Evolutionary conservation across 1,140 invertebrate species (phyloP), one percentile per base, ranked within the genome.

Genomic region (Magallana angulata): DNA sequence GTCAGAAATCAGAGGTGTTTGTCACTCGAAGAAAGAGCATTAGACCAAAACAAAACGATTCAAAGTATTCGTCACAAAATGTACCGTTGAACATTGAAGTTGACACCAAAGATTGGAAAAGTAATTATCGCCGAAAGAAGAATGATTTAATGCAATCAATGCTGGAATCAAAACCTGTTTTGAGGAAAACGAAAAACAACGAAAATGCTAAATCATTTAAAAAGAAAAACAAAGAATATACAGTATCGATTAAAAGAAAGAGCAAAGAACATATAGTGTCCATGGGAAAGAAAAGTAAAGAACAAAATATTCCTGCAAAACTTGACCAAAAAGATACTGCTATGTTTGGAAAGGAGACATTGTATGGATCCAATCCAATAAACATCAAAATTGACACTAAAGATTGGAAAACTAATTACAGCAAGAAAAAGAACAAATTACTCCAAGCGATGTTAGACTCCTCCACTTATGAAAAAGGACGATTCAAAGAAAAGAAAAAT

Each of bases 341-440:
- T 48, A 48, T 48, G 36, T 48, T 48, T 48, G 36, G 36, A 48
- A 48, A 48, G 36, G 36, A 48, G 36, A 48, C 36, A 48, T 3
- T 48, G 36, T 48, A 48, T 48, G 36, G 3, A 48, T 48, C 36
- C 36, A 48, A 48, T 48, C 68, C 68, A 11, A 12, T 76, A 36
- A 36, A 30, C 24, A 76, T 76, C 14, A 30, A 76, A 76, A 30
- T 76, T 12, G 68, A 76, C 68, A 76, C 68, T 11, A 76, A 76
- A 12, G 68, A 76, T 12, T 76, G 68, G 68, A 76, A 76, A 76
- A 76, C 68, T 12, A 76, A 76, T 76, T 76, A 76, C 24, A 18
- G 68, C 14, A 76, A 30, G 24, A 76, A 76, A 30, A 76, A 76
- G 8, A 30, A 76, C 36, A 76, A 76, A 2, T 76, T 76, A 30